Conservation (phyloP, 2,888 invertebrate genomes). For the Ceramica pisi region DNA sequence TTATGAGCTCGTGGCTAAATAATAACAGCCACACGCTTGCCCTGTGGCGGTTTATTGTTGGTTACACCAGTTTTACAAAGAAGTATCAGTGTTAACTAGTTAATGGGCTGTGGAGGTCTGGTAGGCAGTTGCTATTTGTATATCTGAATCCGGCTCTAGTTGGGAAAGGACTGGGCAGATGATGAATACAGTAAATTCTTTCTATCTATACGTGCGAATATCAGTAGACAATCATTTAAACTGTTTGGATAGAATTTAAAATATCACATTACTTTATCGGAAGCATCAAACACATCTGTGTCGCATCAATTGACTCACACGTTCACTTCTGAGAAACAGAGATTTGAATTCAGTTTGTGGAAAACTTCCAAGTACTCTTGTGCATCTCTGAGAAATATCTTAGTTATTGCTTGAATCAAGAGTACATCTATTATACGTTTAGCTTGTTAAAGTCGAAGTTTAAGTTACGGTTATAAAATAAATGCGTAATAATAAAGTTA, state of each 20-base stretch:
- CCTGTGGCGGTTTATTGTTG: too few relatives aligned
- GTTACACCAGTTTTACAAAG: too few relatives aligned
- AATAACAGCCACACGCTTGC: too few relatives aligned
- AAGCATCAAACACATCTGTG: slow-evolving; percentile 42
- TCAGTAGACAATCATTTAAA: neutral
- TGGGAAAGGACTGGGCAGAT: too few relatives aligned
- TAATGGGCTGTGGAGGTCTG: too few relatives aligned
- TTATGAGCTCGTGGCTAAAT: too few relatives aligned
- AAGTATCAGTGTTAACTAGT: too few relatives aligned
- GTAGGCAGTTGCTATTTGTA: too few relatives aligned
- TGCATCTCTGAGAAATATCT: neutral
- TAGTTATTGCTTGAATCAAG: neutral
- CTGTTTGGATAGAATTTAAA: neutral
- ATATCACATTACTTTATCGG: slow-evolving; percentile 7
- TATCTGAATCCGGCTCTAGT: too few relatives aligned
- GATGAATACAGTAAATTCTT: too few relatives aligned
- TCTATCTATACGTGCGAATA: neutral
- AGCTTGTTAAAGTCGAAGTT: neutral
- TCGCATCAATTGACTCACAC: neutral
- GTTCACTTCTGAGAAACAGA: slow-evolving; percentile 2
- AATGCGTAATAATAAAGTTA: too few relatives aligned
- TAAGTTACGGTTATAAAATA: too few relatives aligned
- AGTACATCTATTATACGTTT: neutral
- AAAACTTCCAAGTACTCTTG: neutral
- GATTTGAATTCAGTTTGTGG: slow-evolving; percentile 10